A percentile compares a stretch with the other conserved stretches of the same genome.
Conservation (phyloP, 1,140 invertebrate species). For the Potamilus streckersoni region DNA sequence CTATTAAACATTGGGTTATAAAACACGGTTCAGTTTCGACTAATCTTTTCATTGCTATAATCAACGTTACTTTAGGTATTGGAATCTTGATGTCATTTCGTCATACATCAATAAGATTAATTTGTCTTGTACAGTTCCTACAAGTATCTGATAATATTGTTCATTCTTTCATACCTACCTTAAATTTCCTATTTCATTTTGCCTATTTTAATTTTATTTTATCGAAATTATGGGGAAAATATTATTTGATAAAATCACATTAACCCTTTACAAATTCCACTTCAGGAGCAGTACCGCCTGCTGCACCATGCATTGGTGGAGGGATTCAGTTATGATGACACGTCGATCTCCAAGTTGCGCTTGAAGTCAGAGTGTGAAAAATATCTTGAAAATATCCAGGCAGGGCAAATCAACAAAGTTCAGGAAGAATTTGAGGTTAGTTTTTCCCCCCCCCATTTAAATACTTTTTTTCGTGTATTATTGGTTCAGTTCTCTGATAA, state of each 20-base stretch:
- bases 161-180: too few relatives aligned
- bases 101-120: too few relatives aligned
- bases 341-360: slow-evolving; percentile 79
- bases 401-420: slow-evolving; percentile 16
- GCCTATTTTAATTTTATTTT: slow-evolving; percentile 1
- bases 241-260: too few relatives aligned
- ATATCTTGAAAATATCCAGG: slow-evolving; percentile 15
- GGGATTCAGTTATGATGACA: slow-evolving; percentile 92
- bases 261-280: not conserved
- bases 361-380: slow-evolving; percentile 19
- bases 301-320: slow-evolving; percentile 92
- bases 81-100: too few relatives aligned
- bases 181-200: not conserved
- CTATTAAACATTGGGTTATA: too few relatives aligned
- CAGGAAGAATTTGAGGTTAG: slow-evolving; percentile 41
- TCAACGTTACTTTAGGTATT: too few relatives aligned
- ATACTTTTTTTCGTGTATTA: not conserved
- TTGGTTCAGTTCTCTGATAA: not conserved
- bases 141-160: too few relatives aligned
- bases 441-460: not conserved
- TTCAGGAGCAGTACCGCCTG: slow-evolving; percentile 94
- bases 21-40: too few relatives aligned
- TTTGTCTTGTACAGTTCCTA: too few relatives aligned
- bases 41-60: too few relatives aligned
- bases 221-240: too few relatives aligned